Evolutionary conservation across 2,888 invertebrate species (phyloP).

Genomic region (Diplolepis rosae): DNA sequence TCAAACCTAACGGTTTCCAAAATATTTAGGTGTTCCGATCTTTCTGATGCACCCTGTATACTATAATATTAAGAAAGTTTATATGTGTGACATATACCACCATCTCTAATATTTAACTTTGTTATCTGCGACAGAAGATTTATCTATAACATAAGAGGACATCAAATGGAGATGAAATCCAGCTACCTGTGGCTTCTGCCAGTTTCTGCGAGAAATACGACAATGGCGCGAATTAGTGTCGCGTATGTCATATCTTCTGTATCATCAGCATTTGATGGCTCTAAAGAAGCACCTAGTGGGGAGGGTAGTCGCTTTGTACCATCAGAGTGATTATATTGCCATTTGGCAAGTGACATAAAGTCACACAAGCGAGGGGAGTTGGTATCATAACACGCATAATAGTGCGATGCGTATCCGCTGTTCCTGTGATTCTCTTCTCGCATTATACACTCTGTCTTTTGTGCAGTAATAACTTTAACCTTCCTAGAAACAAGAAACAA

Average conservation of each 20-base stretch:
- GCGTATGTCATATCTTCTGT: constrained; percentile 69
- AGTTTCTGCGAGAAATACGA: constrained; percentile 60
- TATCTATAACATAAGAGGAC: background rate
- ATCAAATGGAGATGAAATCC: background rate
- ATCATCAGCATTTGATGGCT: constrained; percentile 71
- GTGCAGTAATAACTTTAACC: constrained; percentile 36
- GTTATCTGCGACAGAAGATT: background rate
- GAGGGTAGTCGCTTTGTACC: constrained; percentile 68
- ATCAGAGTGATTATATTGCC: constrained; percentile 72
- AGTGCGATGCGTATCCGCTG: constrained; percentile 36
- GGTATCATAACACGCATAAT: constrained; percentile 53
- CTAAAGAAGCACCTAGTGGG: constrained; percentile 56
- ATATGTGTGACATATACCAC: too few species aligned
- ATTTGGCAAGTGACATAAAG: constrained; percentile 64
- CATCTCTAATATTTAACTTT: too few species aligned
- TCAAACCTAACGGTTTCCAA: too few species aligned
- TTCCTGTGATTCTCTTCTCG: constrained; percentile 37
- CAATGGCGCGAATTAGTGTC: constrained; percentile 67
- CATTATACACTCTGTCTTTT: constrained; percentile 52
- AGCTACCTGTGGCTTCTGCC: constrained; percentile 64
- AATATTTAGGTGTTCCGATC: too few species aligned
- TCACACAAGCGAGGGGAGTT: constrained; percentile 55
- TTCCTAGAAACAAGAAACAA: constrained; percentile 3
- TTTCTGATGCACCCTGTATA: too few species aligned
- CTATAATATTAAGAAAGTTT: too few species aligned